Evolutionary conservation across 2,797 vertebrate genomes (phyloP).

Genomic region (Morelia viridis): DNA sequence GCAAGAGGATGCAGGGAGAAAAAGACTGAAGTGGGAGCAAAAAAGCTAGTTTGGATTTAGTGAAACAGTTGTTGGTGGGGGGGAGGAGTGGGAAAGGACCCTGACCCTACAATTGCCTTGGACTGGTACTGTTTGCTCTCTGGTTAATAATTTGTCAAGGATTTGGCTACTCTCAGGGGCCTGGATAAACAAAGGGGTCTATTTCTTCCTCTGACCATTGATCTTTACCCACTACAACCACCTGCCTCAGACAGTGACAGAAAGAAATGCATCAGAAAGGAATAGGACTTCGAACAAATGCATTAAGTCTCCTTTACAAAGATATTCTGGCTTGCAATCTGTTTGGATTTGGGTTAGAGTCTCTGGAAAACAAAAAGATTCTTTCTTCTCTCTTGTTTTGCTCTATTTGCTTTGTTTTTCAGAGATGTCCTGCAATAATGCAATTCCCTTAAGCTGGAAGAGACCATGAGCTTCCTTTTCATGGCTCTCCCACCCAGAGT

Average conservation of each 20-base stretch:
- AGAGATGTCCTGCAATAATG: neutral
- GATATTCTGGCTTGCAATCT: neutral
- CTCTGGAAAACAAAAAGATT: neutral
- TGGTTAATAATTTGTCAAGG: conserved; percentile 33
- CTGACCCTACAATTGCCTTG: conserved; percentile 2
- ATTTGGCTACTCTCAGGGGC: conserved; percentile 18
- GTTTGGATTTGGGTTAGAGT: neutral
- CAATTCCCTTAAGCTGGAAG: neutral
- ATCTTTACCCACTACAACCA: neutral
- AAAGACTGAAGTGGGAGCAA: neutral
- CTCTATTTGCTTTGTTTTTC: neutral
- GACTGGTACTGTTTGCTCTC: neutral
- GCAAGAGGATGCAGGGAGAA: neutral
- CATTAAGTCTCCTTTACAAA: neutral
- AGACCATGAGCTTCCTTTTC: neutral
- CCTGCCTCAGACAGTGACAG: neutral
- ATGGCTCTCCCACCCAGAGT: neutral
- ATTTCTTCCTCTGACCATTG: neutral
- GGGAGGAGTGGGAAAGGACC: neutral
- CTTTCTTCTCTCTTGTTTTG: too few relatives aligned
- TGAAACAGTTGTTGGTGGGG: neutral
- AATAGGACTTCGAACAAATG: neutral
- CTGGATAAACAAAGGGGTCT: conserved; percentile 11
- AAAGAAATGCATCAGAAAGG: neutral
- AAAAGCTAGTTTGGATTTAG: neutral